Conservation (phyloP, 53 echinoderm and acorn worm genomes). For the Arbacia lixula region DNA sequence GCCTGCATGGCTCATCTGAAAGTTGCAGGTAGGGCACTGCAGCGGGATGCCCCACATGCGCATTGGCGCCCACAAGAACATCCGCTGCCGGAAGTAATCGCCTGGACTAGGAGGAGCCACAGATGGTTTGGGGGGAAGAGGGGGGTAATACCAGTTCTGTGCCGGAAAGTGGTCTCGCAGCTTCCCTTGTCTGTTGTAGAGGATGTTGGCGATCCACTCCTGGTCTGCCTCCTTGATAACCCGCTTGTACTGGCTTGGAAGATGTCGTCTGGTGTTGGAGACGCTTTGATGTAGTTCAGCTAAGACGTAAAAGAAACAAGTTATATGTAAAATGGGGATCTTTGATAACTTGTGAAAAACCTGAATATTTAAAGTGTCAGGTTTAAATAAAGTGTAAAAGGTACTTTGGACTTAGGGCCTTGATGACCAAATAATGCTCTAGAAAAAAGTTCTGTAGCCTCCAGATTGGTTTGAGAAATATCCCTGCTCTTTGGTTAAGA, state of each 20-base stretch:
- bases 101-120: slow-evolving; percentile 29
- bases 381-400: too few species aligned
- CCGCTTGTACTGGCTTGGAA: slow-evolving; percentile 23
- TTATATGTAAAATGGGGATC: too few species aligned
- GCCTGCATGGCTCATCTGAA: slow-evolving; percentile 53
- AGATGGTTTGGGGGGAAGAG: neutral
- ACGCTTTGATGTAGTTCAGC: too few species aligned
- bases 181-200: slow-evolving; percentile 48
- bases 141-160: slow-evolving; percentile 20
- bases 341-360: too few species aligned
- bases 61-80: slow-evolving; percentile 45
- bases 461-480: too few species aligned
- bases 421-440: too few species aligned
- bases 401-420: too few species aligned
- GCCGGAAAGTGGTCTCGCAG: neutral
- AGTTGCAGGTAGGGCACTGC: slow-evolving; percentile 44
- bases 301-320: too few species aligned
- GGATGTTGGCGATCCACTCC: slow-evolving; percentile 44
- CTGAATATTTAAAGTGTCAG: too few species aligned
- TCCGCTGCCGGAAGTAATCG: slow-evolving; percentile 10
- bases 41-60: slow-evolving; percentile 45
- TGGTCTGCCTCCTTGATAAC: slow-evolving; percentile 48
- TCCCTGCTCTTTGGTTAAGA: too few species aligned
- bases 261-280: too few species aligned
- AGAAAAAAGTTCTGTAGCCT: too few species aligned